Evolutionary conservation across 2,113 vertebrate genomes (phyloP), one percentile per base, ranked within the genome.

Genomic region (Spizaetus ornatus): DNA sequence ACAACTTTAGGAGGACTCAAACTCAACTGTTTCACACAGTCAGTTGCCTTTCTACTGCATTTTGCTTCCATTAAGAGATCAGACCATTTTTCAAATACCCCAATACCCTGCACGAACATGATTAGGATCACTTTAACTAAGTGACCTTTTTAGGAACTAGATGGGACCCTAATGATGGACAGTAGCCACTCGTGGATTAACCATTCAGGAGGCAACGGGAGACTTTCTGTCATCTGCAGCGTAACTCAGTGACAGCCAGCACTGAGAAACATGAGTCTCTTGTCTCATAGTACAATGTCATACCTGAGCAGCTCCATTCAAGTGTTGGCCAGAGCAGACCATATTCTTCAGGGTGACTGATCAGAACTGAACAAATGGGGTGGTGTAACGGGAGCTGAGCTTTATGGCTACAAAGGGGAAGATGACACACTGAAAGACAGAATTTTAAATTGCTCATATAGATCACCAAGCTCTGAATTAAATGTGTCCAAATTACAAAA

Each of bases 281-380:
- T 55, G 21, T 61, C 73, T 36, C 56, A n/a, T 26, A 2, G 5
- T 31, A 62, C 25, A 42, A 42, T 1, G 8, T 25, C 0, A 0
- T 19, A 43, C 17, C 19, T 43, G 34, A 85, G 65, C 58, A 82
- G 26, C 34, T 88, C 65, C 70, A 47, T 58, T 38, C 38, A 47
- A 47, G 26, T 34, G 18, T 1, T 63, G 47, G 63, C 36, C 42
- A 72, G 26, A 47, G 63, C 47, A 72, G 63, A 52, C 9, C 3
- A 1, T 36, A 31, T 58, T 81, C 34, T 67, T 66, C 42, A 81
- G 47, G 10, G 31, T 62, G 29, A 42, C 29, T 42, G 26, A 42
- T 31, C 22, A 85, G 52, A 88, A 61, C 56, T 26, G 18, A 81
- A 42, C 10, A 47, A 77, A 72, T 16, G 7, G 56, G 69, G 8